Evolutionary conservation across 2,888 invertebrate genomes (phyloP), one percentile per base, ranked within the genome.

Genomic region (Pollenia griseotomentosa): DNA sequence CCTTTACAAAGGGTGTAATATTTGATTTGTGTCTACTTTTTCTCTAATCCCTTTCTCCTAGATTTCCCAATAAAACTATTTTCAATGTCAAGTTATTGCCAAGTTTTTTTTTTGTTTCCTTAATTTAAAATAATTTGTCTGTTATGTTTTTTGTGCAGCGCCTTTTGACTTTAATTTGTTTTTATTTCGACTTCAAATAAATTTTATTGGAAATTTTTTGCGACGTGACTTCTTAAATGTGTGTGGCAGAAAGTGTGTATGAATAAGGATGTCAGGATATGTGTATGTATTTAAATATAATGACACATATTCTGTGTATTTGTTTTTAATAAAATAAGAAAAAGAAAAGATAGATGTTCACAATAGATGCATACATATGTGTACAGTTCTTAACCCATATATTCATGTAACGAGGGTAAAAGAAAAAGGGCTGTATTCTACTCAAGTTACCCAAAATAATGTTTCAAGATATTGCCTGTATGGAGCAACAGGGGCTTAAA

Each of bases 81-180:
- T 89, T 89, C 88, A 89, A 88, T 89, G 89, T 88, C 89, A 88
- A 88, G 53, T 84, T 73, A 65, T 65, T 81, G 70, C 46, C 23
- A 23, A 16, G 8, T 9, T 10, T 63, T 63, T 75, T 14, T 2
- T 51, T 75, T 61, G 11, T 51, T 48, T 74, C 81, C 70, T 65
- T 63, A 74, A 63, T 79, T 79, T 63, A 51, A 57, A 57, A 57
- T 44, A 48, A 71, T 71, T 53, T 53, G 16, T 70, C n/a, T 63
- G 23, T 33, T 65, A n/a, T 55, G 7, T 44, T 19, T 55, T 66
- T 53, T 55, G 23, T n/a, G 4, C 44, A 33, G 5, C 44, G 19
- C 14, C 33, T 19, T 53, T 70, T 61, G 42, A 61, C 19, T 44
- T 86, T 75, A 81, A 71, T 83, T 57, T 48, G 16, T 79, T 46